Conservation (phyloP, 2,797 vertebrate genomes). For the Botia almorhae region DNA sequence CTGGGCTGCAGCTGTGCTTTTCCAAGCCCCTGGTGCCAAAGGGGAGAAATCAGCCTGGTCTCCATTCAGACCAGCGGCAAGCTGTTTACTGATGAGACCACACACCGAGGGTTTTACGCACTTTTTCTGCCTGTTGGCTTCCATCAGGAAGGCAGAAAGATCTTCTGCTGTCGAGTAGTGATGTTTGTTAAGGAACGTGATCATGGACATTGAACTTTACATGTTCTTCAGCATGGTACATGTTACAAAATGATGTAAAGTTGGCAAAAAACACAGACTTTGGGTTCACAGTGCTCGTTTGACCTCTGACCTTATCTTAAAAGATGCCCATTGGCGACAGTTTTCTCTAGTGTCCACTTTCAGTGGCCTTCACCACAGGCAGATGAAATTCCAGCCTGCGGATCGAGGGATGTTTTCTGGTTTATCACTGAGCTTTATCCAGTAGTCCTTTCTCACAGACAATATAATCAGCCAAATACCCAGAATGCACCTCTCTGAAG, state of each 20-base stretch:
- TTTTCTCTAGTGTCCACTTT: constrained; percentile 49
- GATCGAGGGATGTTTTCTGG: constrained; percentile 31
- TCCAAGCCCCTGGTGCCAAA: constrained; percentile 45
- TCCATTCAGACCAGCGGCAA: constrained; percentile 38
- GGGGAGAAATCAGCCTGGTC: constrained; percentile 21
- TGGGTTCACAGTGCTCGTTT: neutral
- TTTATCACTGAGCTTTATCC: constrained; percentile 24
- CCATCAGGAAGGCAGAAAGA: neutral
- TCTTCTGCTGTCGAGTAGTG: neutral
- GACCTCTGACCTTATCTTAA: neutral
- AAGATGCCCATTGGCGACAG: neutral
- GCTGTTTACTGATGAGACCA: constrained; percentile 61
- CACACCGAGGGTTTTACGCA: constrained; percentile 51
- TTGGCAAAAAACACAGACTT: neutral
- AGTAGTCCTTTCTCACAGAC: constrained; percentile 19
- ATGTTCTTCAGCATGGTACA: neutral
- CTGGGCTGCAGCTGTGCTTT: constrained; percentile 65
- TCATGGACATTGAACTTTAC: neutral
- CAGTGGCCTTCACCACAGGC: constrained; percentile 31
- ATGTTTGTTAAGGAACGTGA: neutral
- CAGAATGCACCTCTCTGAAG: constrained; percentile 15
- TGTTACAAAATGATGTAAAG: neutral
- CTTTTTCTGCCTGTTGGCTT: constrained; percentile 3
- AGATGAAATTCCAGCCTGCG: constrained; percentile 55
- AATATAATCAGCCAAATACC: constrained; percentile 13